Evolutionary conservation across 2,113 vertebrate species (phyloP), one percentile per base, ranked within the genome.

Genomic region (Lepisosteus oculatus): DNA sequence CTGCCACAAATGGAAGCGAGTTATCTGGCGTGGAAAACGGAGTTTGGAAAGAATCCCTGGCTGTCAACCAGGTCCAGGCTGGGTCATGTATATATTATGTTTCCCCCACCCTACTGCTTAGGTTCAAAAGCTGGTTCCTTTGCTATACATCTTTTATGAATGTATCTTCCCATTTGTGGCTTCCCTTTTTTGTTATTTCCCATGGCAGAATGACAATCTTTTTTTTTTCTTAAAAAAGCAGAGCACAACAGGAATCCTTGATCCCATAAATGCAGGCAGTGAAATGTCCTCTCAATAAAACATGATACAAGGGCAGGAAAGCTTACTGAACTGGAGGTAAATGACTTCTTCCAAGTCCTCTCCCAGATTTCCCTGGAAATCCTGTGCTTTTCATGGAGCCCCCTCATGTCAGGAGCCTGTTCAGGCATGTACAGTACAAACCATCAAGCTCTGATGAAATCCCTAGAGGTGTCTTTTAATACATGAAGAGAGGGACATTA

Each of bases 141-240:
- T 83, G 72, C 71, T 78, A 67, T 86, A 81, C 81, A 71, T 59
- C 47, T 83, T 81, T 85, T 69, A 79, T 74, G 74, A 86, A 85
- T 90, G 90, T 87, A 82, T 82, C 89, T 87, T 88, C 74, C 73
- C 77, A 81, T 82, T 86, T 69, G 80, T 70, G 77, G 83, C 81
- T 81, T 80, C 72, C 74, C 74, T 80, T 77, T 47, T 77, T 77
- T 78, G 79, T 76, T 62, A 71, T 81, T 85, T 85, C 80, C 82
- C 87, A 87, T 85, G 76, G 72, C 61, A 77, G 72, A 65, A 77
- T 61, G 72, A 83, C 87, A 90, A 88, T 89, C 87, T 87, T 68
- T 80, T 55, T 65, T 67, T 71, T 82, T 85, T 84, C 77, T 85
- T 78, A 81, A 80, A 59, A 84, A 56, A 77, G 77, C 77, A 83